These are phyloP conservation scores for Eumeta japonica DNA, from an alignment of 1,140 invertebrate species.

Conservation along the genomic window DNA sequence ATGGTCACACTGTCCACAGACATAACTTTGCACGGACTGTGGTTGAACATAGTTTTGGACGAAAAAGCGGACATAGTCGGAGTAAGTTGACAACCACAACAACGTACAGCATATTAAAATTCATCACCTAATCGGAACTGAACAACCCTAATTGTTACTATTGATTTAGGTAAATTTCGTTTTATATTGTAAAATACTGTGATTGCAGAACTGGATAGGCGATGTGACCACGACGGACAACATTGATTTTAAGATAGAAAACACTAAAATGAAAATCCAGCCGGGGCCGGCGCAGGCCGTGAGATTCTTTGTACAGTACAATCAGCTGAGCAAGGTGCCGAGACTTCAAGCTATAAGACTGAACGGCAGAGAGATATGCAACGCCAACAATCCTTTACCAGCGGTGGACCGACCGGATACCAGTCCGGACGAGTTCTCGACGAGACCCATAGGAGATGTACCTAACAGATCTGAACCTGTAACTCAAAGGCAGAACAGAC, in stretches of 20 bases:
- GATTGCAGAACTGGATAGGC: slow-evolving; percentile 44
- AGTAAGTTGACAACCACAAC: slow-evolving; percentile 20
- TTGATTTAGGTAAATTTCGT: background rate
- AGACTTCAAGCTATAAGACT: slow-evolving; percentile 33
- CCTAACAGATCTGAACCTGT: too few relatives aligned
- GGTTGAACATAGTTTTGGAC: slow-evolving; percentile 50
- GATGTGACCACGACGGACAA: slow-evolving; percentile 45
- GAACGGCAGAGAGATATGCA: slow-evolving; percentile 47
- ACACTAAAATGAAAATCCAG: slow-evolving; percentile 44
- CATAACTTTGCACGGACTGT: slow-evolving; percentile 42
- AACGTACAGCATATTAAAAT: slow-evolving; percentile 1
- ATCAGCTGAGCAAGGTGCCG: slow-evolving; percentile 30
- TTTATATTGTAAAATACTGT: background rate
- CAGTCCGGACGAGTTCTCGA: background rate
- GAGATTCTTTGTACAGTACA: slow-evolving; percentile 46
- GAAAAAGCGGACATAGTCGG: slow-evolving; percentile 44
- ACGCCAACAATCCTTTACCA: slow-evolving; percentile 30
- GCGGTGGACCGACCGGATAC: slow-evolving; percentile 17
- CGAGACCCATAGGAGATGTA: too few relatives aligned
- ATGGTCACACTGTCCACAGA: slow-evolving; percentile 42
- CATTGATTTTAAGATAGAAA: slow-evolving; percentile 46
- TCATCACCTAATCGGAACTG: background rate
- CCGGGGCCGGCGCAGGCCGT: slow-evolving; percentile 40
- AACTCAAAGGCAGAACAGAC: background rate
- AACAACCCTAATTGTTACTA: background rate